Base-by-base conservation (phyloP, 2,113 vertebrate species). In the Leptocoma aspasia region DNA sequence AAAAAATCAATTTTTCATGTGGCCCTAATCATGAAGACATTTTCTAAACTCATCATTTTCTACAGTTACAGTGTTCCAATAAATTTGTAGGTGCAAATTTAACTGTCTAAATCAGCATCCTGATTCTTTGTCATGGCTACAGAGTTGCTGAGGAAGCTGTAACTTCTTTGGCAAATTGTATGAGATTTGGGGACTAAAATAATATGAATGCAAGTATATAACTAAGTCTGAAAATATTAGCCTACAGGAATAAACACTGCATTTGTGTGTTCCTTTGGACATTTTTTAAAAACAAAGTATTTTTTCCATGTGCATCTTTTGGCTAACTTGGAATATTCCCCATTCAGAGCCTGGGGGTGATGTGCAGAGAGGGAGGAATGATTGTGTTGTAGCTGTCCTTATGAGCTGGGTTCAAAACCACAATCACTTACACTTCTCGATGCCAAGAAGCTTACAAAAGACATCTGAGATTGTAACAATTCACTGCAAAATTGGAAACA, bases 31-130 rank as follows among this genome's bases (percentile, higher is more conserved):
- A 90, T 28, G 70, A 75, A 88, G 76, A 56, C 31, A 16, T 92
- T 90, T 93, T 82, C 66, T 82, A 9, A 94, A 66, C 70, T 77
- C 75, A 77, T 49, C 0, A 26, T 81, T 88, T 90, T 82, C 71
- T 81, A 52, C 39, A 78, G 37, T 61, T 47, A 63, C 8, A 59
- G 28, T 21, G 15, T 90, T 86, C 52, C 3, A 4, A 31, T 92
- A 90, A 77, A 78, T 82, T 63, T 94, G 77, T 82, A 93, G 82
- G 90, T 96, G 65, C 72, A 89, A 90, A 86, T 95, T 73, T 94
- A 84, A 31, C 71, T 70, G 31, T 69, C 47, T 68, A 68, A 95
- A 81, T 92, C 82, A 84, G 44, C 82, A 83, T 59, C 50, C 47
- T 66, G 47, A 35, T 72, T 35, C 59, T 96, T 85, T 90, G 41